Base-by-base conservation (phyloP, 1,140 invertebrate genomes). In the Rhopalosiphum padi region DNA sequence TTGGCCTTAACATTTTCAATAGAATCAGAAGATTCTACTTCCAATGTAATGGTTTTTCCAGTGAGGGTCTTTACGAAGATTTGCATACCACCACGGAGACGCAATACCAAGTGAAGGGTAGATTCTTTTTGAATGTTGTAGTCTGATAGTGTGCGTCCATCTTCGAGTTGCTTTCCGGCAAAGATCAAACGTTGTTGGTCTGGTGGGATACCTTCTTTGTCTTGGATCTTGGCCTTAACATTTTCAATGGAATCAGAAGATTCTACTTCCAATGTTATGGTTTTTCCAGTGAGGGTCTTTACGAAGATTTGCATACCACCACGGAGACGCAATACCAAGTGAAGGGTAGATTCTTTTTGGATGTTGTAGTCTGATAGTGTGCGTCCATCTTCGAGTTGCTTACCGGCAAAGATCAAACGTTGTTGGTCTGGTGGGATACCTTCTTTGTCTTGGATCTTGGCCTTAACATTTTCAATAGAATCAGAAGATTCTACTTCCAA, bases 141-240 rank as follows among this genome's bases (percentile, higher is more conserved):
- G 94, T 98, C 97, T 7, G 97, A 97, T 6, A 97, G 83, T 21
- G 94, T 94, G 15, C 94, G 77, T 48, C 98, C 97, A 95, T 98
- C 97, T 95, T 98, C 97, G 23, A 98, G 96, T 94, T 98, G 97
- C 94, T 98, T 98, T 93, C 98, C 97, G 60, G 97, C 97, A 94
- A 97, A 97, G 94, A 97, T 97, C 93, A 82, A 82, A n/a, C 77
- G 77, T 35, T 82, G 77, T 21, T 82, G 77, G n/a, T 82, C 77
- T 18, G 77, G 77, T 82, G 77, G 77, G 77, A 82, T 82, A 82
- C 77, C 77, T 37, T 82, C 77, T 6, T 82, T 82, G 15, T 82
- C 77, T 82, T 82, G 77, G 15, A 82, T 82, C n/a, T 82, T 82
- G 18, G 77, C 77, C n/a, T 82, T 82, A 15, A 82, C 77, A 82